Base-by-base conservation (phyloP, 2,113 vertebrate genomes). In the Dendropsophus ebraccatus region DNA sequence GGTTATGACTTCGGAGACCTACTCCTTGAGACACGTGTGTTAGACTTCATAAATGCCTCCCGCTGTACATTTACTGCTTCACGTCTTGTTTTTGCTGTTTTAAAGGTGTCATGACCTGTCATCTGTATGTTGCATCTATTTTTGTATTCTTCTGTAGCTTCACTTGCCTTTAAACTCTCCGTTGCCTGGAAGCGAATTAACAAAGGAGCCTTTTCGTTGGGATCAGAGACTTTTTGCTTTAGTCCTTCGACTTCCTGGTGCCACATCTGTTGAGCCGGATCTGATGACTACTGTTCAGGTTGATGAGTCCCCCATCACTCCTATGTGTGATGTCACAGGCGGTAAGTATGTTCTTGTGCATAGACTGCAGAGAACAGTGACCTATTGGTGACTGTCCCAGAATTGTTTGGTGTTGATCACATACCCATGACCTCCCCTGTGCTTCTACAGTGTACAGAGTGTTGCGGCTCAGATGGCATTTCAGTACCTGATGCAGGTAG, bases 191-290 rank as follows among this genome's bases (percentile, higher is more conserved):
- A 98, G 96, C 80, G 97, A 98, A 90, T 89, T 98, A 92, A 98
- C 97, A 85, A 98, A 98, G 91, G 97, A 98, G 86, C 97, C 97
- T 16, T 98, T 98, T 91, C 96, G 97, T 28, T 98, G 97, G 97
- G 97, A 98, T 92, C 97, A 98, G 91, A 96, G 97, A 72, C 93
- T 98, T 35, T 98, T 98, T 90, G 94, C 97, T 77, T 92, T 98
- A 88, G 97, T 98, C 87, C 91, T 98, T 23, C 94, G 97, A 21
- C 95, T 97, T 89, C 92, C 97, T 1, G 97, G 97, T 30, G 94
- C 94, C 35, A 90, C 94, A 32, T 93, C 96, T 0, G 94, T 95
- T 2, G 97, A 97, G 82, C 93, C 94, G 0, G 97, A 98, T 28
- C 96, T 95, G 81, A 87, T 96, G 69, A 94, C 95, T 0, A 95